Percentiles rank a stretch among this genome's conserved stretches.
phyloP scores from a whole-genome alignment of 37 sponge, comb jelly and placozoan genomes.

The Haliclona indistincta region DNA sequence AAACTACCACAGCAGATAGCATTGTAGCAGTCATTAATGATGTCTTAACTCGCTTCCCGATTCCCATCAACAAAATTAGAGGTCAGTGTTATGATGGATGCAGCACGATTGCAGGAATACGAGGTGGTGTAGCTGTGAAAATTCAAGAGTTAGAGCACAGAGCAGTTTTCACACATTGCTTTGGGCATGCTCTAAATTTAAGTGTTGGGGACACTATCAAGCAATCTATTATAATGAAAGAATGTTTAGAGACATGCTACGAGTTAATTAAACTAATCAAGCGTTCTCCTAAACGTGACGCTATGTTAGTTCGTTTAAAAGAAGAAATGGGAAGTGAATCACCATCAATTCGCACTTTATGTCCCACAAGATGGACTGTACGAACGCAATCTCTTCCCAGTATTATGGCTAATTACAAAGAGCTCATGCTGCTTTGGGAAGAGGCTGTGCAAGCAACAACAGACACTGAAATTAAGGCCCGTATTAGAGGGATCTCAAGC shows the following conservation, averaged over 20 bases:
- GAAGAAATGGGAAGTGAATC: constrained; percentile 26
- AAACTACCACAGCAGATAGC: constrained; percentile 17
- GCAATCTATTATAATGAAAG: constrained; percentile 4
- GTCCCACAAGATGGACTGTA: constrained; percentile 60
- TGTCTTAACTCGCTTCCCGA: constrained; percentile 41
- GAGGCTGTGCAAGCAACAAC: background rate
- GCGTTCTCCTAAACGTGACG: constrained; percentile 27
- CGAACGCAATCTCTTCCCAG: constrained; percentile 27
- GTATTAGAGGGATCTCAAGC: constrained; percentile 28
- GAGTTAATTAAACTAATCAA: constrained; percentile 28
- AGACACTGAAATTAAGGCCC: constrained; percentile 22
- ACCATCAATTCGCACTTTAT: constrained; percentile 36
- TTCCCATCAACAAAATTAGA: constrained; percentile 35
- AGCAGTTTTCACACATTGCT: constrained; percentile 24
- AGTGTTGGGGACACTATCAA: constrained; percentile 59
- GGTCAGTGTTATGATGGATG: constrained; percentile 79
- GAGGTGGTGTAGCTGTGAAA: constrained; percentile 38
- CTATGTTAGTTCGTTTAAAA: constrained; percentile 32
- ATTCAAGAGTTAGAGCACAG: constrained; percentile 16
- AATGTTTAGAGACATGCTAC: constrained; percentile 8
- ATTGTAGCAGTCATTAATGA: constrained; percentile 29
- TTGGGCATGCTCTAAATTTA: constrained; percentile 73
- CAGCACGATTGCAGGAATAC: constrained; percentile 44
- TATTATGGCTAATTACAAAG: constrained; percentile 42
- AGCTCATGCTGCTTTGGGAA: constrained; percentile 11